These are phyloP conservation scores for Herminia tarsipennalis DNA, from an alignment of 2,888 invertebrate species.

Conservation along the genomic window DNA sequence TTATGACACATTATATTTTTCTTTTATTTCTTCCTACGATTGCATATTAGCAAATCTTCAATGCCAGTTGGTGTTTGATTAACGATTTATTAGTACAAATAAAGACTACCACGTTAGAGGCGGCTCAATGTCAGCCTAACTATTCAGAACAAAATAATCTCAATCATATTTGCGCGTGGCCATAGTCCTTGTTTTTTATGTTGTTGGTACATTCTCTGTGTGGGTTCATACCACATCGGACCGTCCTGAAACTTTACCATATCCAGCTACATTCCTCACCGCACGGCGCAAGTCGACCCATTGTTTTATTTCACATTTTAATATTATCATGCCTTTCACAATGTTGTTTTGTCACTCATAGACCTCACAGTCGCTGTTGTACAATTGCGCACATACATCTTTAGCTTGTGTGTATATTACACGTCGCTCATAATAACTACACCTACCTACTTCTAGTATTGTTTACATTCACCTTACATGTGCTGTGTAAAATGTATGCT, in stretches of 20 bases:
- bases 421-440: constrained; percentile 42
- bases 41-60: constrained; percentile 42
- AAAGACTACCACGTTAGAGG: constrained; percentile 48
- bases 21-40: constrained; percentile 50
- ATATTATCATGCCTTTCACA: constrained; percentile 38
- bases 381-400: constrained; percentile 49
- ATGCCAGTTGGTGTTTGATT: constrained; percentile 62
- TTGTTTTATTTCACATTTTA: constrained; percentile 65
- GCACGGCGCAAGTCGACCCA: constrained; percentile 81
- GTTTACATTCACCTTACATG: constrained; percentile 46
- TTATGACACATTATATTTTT: constrained; percentile 38
- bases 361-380: constrained; percentile 45
- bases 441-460: constrained; percentile 38
- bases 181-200: not conserved
- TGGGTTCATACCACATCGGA: constrained; percentile 19
- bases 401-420: constrained; percentile 42
- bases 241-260: constrained; percentile 35
- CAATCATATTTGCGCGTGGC: no score
- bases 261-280: constrained; percentile 57
- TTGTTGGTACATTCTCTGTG: constrained; percentile 9
- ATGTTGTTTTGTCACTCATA: constrained; percentile 40
- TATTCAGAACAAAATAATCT: no score
- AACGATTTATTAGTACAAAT: constrained; percentile 56
- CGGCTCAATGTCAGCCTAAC: constrained; percentile 50
- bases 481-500: constrained; percentile 48